Evolutionary conservation across 2,888 invertebrate species (phyloP).

Genomic region (Sthenelais limicola): DNA sequence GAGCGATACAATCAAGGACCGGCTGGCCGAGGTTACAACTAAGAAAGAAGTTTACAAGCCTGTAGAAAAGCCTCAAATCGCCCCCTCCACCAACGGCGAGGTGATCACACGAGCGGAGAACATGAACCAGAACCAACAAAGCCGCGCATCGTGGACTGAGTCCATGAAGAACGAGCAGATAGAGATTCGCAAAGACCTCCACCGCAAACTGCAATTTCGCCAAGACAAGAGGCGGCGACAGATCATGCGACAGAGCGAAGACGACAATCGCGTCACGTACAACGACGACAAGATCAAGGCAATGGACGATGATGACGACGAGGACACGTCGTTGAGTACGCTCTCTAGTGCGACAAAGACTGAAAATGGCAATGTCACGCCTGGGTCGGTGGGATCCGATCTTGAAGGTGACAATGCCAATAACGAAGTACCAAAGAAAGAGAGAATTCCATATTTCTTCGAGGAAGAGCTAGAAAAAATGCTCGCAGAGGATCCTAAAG

Average conservation of each 20-base stretch:
- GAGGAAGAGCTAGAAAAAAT: slow-evolving; percentile 24
- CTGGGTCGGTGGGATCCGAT: slow-evolving; percentile 6
- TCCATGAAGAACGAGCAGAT: slow-evolving; percentile 20
- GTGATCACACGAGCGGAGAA: slow-evolving; percentile 17
- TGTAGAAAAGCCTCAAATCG: not conserved
- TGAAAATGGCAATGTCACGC: not conserved
- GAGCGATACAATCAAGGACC: slow-evolving; percentile 46
- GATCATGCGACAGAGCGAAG: slow-evolving; percentile 29
- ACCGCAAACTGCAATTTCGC: slow-evolving; percentile 1
- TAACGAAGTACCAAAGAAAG: not conserved
- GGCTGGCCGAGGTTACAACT: slow-evolving; percentile 43
- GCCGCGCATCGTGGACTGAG: not conserved
- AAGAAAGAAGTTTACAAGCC: slow-evolving; percentile 27
- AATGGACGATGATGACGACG: slow-evolving; percentile 31
- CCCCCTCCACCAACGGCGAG: slow-evolving; percentile 10
- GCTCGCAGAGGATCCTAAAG: not conserved
- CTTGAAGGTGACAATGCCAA: slow-evolving; percentile 1
- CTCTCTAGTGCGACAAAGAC: slow-evolving; percentile 22
- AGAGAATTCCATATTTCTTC: slow-evolving; percentile 27
- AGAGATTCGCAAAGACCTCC: slow-evolving; percentile 5
- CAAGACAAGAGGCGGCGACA: slow-evolving; percentile 25
- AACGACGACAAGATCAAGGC: slow-evolving; percentile 22
- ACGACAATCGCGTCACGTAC: not conserved
- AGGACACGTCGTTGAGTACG: slow-evolving; percentile 21
- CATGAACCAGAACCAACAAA: slow-evolving; percentile 27